These are phyloP conservation scores for Ranitomeya imitator DNA, from an alignment of 2,113 vertebrate genomes.

Conservation along the genomic window DNA sequence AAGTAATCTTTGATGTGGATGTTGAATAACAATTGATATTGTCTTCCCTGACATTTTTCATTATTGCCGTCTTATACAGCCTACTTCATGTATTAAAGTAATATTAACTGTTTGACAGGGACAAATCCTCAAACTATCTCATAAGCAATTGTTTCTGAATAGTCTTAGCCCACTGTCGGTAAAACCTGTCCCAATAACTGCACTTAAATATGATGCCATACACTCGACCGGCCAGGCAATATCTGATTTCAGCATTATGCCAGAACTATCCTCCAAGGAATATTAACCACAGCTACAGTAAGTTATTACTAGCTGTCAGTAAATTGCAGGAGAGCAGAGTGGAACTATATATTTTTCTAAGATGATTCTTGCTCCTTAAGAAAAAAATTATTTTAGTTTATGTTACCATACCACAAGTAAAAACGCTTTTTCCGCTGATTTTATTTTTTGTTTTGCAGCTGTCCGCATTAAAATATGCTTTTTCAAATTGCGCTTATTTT, in stretches of 20 bases:
- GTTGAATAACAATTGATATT: slow-evolving; percentile 99
- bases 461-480: too few relatives aligned
- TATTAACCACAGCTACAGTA: slow-evolving; percentile 75
- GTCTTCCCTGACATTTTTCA: slow-evolving; percentile 99
- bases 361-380: not conserved
- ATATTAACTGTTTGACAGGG: slow-evolving; percentile 92
- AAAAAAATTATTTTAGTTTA: not conserved
- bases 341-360: slow-evolving; percentile 4
- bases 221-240: slow-evolving; percentile 74
- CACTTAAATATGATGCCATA: slow-evolving; percentile 78
- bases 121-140: slow-evolving; percentile 91
- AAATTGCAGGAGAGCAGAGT: slow-evolving; percentile 69
- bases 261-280: slow-evolving; percentile 71
- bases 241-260: slow-evolving; percentile 69
- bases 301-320: slow-evolving; percentile 72
- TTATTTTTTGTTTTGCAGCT: too few relatives aligned
- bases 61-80: slow-evolving; percentile 93
- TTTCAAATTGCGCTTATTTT: too few relatives aligned
- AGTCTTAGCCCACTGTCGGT: slow-evolving; percentile 79
- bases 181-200: slow-evolving; percentile 79
- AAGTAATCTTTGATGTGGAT: slow-evolving; percentile 94
- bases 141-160: slow-evolving; percentile 89
- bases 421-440: not conserved
- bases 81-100: slow-evolving; percentile 91
- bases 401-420: not conserved